Conservation (phyloP, 37 sponge, comb jelly and placozoan species). For the Sycon ciliatum region DNA sequence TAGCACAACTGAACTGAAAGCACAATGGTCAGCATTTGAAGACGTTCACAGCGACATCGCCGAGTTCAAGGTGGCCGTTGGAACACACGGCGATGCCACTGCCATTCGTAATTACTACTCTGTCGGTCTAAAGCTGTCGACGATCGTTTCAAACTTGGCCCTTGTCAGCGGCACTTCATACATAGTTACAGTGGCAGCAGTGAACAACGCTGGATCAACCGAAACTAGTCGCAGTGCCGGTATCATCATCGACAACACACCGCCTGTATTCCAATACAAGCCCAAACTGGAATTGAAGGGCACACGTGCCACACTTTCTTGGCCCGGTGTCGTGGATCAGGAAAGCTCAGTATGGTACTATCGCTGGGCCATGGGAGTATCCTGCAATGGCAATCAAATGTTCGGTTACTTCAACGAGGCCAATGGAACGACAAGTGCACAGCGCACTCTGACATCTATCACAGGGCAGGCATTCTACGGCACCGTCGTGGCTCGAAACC, state of each 20-base stretch:
- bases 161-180: neutral
- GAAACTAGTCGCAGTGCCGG: neutral
- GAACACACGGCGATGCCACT: neutral
- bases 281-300: no score
- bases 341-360: no score
- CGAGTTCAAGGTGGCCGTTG: neutral
- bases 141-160: neutral
- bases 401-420: no score
- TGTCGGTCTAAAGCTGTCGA: neutral
- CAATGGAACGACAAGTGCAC: no score
- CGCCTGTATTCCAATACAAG: conserved; percentile 44
- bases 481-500: neutral
- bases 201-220: neutral
- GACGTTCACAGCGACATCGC: neutral
- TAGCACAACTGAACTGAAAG: neutral
- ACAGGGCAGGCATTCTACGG: neutral
- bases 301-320: no score
- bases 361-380: no score
- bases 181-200: neutral
- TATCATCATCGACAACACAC: neutral
- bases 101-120: neutral
- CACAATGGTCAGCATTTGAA: neutral
- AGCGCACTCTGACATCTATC: no score
- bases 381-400: no score
- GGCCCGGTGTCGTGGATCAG: no score